A percentile compares a stretch with the other conserved stretches of the same genome.
Conservation (phyloP, 2,888 invertebrate genomes). For the Drosophila ezoana region DNA sequence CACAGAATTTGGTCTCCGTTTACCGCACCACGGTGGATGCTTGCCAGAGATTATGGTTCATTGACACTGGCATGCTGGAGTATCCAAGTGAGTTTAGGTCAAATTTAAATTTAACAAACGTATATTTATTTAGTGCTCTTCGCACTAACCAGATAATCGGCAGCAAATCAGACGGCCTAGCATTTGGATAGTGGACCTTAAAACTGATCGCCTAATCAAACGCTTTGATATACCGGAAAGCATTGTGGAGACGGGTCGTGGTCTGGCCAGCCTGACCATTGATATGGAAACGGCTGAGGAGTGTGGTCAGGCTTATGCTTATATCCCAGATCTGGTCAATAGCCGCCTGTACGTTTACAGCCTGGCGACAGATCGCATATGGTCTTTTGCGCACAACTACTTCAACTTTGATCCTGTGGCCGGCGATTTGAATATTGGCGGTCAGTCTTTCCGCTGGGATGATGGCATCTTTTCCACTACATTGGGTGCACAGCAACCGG, state of each 20-base stretch:
- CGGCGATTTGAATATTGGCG: constrained; percentile 89
- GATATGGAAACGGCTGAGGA: constrained; percentile 86
- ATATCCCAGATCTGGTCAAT: constrained; percentile 86
- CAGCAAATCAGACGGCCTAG: constrained; percentile 87
- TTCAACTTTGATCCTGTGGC: constrained; percentile 90
- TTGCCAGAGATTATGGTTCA: constrained; percentile 91
- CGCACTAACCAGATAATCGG: constrained; percentile 71
- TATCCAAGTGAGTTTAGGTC: constrained; percentile 86
- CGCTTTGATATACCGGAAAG: constrained; percentile 85
- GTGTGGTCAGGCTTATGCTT: constrained; percentile 89
- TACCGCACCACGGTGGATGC: constrained; percentile 89
- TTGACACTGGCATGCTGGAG: constrained; percentile 91
- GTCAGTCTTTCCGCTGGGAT: constrained; percentile 91
- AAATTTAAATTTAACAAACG: not conserved
- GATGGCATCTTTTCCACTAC: constrained; percentile 92
- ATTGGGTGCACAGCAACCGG: constrained; percentile 85
- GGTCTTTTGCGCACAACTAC: constrained; percentile 90
- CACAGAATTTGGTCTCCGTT: constrained; percentile 87
- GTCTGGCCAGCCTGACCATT: constrained; percentile 89
- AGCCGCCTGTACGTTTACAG: constrained; percentile 84
- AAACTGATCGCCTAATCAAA: constrained; percentile 87
- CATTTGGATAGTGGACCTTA: constrained; percentile 89
- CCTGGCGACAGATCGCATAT: constrained; percentile 86
- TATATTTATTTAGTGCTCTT: not conserved
- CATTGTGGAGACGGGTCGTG: constrained; percentile 85